These are phyloP conservation scores for Nineta flava DNA, from an alignment of 2,888 invertebrate species.

Conservation along the genomic window DNA sequence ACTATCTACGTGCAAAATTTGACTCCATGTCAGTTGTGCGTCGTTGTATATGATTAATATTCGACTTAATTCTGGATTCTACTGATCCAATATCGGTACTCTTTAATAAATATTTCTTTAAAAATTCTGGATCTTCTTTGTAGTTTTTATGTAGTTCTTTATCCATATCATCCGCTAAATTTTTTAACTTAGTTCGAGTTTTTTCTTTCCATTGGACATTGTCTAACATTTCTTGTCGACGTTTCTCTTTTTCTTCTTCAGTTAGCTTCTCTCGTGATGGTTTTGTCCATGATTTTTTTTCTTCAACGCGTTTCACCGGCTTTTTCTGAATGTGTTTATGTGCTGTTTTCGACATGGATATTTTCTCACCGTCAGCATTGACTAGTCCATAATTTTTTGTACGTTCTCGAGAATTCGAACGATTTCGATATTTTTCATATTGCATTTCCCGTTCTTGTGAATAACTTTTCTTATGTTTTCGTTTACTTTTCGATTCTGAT, in stretches of 20 bases:
- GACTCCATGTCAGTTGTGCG: slow-evolving; percentile 63
- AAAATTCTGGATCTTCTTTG: slow-evolving; percentile 30
- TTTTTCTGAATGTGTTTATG: slow-evolving; percentile 13
- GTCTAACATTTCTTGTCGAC: slow-evolving; percentile 64
- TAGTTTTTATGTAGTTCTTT: slow-evolving; percentile 29
- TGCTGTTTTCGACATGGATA: slow-evolving; percentile 11
- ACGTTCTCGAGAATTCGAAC: slow-evolving; percentile 1
- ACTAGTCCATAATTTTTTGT: slow-evolving; percentile 2
- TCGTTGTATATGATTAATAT: slow-evolving; percentile 79
- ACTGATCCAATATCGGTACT: slow-evolving; percentile 54
- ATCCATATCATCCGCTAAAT: slow-evolving; percentile 35
- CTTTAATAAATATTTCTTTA: slow-evolving; percentile 43
- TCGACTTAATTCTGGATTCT: slow-evolving; percentile 72
- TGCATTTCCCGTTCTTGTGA: not conserved
- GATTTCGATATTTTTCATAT: not conserved
- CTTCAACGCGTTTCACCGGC: slow-evolving; percentile 9
- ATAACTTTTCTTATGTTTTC: not conserved
- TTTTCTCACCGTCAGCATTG: slow-evolving; percentile 2
- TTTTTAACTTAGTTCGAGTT: slow-evolving; percentile 28
- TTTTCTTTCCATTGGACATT: slow-evolving; percentile 58
- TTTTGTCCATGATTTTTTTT: slow-evolving; percentile 8
- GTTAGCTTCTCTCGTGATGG: slow-evolving; percentile 26
- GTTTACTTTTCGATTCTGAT: not conserved
- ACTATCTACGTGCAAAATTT: slow-evolving; percentile 47
- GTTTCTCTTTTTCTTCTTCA: slow-evolving; percentile 51